Conservation (phyloP, 2,888 invertebrate species). For the Steromphala cineraria region DNA sequence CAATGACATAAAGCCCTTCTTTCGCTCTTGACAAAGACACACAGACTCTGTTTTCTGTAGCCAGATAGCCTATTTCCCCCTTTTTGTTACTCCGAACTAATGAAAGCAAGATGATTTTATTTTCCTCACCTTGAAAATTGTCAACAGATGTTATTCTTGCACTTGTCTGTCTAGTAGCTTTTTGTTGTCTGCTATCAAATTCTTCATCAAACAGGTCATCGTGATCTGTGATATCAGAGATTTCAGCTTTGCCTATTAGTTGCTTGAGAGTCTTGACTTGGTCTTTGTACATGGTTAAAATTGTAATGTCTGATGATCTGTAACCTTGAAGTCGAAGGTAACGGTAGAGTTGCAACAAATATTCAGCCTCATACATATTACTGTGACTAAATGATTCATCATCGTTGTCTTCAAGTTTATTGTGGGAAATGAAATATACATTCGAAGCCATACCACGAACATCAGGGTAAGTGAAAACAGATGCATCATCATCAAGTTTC, state of each 20-base stretch:
- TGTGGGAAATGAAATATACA: constrained; percentile 84
- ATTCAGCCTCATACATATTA: constrained; percentile 82
- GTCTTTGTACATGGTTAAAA: constrained; percentile 84
- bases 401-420: constrained; percentile 77
- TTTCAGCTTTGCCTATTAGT: constrained; percentile 40
- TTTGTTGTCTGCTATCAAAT: not conserved
- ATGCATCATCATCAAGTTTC: constrained; percentile 79
- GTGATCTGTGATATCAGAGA: not conserved
- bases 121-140: constrained; percentile 87
- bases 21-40: constrained; percentile 57
- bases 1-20: constrained; percentile 52
- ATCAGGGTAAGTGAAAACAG: constrained; percentile 77
- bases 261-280: constrained; percentile 81
- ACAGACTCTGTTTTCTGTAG: constrained; percentile 51
- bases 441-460: constrained; percentile 73
- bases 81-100: constrained; percentile 54
- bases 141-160: constrained; percentile 84
- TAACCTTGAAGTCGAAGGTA: constrained; percentile 82
- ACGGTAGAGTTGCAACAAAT: constrained; percentile 80
- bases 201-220: not conserved
- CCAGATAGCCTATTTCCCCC: constrained; percentile 52
- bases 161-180: constrained; percentile 56
- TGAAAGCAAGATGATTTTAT: constrained; percentile 56
- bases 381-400: constrained; percentile 78
- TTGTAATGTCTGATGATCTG: constrained; percentile 81